A percentile compares a stretch with the other conserved stretches of the same genome.
Conservation (phyloP, 1,140 invertebrate species). For the Argopecten irradians region DNA sequence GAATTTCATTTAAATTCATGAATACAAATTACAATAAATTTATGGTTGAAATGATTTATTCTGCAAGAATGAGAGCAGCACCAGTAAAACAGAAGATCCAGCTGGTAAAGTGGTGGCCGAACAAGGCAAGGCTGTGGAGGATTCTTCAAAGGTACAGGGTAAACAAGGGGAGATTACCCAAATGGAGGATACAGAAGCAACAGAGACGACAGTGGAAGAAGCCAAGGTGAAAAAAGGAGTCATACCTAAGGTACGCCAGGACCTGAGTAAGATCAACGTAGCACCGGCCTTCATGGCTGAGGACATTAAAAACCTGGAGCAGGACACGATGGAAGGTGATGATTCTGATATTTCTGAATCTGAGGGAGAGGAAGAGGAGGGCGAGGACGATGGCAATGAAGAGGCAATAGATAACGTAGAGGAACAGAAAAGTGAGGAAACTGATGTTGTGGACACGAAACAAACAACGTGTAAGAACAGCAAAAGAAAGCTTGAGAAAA, state of each 20-base stretch:
- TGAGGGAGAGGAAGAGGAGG: constrained; percentile 32
- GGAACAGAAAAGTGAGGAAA: constrained; percentile 50
- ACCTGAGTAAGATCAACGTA: constrained; percentile 65
- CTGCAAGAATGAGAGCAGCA: not conserved
- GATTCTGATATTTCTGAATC: constrained; percentile 37
- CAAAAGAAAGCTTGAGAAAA: not conserved
- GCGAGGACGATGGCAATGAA: constrained; percentile 47
- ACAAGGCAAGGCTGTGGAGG: not conserved
- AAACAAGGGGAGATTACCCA: not conserved
- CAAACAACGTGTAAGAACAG: not conserved
- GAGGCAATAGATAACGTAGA: constrained; percentile 54
- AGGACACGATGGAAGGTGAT: constrained; percentile 26
- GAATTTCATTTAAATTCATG: too few species aligned
- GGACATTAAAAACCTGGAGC: constrained; percentile 58
- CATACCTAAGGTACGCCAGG: constrained; percentile 60
- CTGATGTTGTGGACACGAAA: not conserved
- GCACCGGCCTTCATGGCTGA: constrained; percentile 65
- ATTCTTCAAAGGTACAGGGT: not conserved
- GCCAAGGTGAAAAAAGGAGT: not conserved
- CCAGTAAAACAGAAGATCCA: not conserved
- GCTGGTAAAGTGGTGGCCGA: not conserved
- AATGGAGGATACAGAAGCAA: not conserved
- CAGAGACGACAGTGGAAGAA: not conserved
- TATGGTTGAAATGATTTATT: not conserved
- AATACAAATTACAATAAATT: too few species aligned